phyloP scores from a whole-genome alignment of 2,797 vertebrate genomes.

The Lutjanus argentimaculatus region DNA sequence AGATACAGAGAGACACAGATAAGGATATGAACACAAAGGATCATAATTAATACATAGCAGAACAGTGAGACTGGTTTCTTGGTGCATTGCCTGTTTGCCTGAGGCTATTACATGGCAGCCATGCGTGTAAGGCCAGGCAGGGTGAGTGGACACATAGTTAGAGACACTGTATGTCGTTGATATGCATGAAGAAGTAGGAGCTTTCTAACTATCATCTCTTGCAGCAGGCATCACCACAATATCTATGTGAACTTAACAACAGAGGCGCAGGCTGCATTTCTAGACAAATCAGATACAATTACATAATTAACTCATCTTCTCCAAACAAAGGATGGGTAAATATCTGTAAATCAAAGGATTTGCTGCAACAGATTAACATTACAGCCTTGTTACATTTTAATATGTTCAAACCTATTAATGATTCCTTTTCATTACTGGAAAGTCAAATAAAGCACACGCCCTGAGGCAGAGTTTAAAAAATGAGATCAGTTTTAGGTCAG shows the following conservation, averaged over 20 bases:
- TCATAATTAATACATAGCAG: neutral
- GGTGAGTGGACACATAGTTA: slow-evolving; percentile 42
- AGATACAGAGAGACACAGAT: too few relatives aligned
- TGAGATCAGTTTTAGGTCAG: slow-evolving; percentile 30
- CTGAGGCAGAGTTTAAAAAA: slow-evolving; percentile 32
- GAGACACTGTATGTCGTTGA: slow-evolving; percentile 24
- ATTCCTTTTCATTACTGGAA: neutral
- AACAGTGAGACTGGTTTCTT: slow-evolving; percentile 21
- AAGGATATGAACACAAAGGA: neutral
- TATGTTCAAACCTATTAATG: neutral
- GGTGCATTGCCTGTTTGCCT: slow-evolving; percentile 33
- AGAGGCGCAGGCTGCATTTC: neutral
- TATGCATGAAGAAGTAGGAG: slow-evolving; percentile 8
- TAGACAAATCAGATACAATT: slow-evolving; percentile 5
- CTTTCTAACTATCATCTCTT: neutral
- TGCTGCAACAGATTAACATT: neutral
- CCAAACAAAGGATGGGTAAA: neutral
- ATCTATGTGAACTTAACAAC: slow-evolving; percentile 1
- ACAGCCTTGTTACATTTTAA: neutral
- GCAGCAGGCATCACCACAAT: neutral
- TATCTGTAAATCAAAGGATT: slow-evolving; percentile 2
- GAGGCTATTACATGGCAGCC: slow-evolving; percentile 47
- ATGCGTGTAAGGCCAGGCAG: slow-evolving; percentile 51
- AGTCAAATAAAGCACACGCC: slow-evolving; percentile 30
- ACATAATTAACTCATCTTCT: neutral